Conservation (phyloP, 2,113 vertebrate species). For the Larimichthys crocea region DNA sequence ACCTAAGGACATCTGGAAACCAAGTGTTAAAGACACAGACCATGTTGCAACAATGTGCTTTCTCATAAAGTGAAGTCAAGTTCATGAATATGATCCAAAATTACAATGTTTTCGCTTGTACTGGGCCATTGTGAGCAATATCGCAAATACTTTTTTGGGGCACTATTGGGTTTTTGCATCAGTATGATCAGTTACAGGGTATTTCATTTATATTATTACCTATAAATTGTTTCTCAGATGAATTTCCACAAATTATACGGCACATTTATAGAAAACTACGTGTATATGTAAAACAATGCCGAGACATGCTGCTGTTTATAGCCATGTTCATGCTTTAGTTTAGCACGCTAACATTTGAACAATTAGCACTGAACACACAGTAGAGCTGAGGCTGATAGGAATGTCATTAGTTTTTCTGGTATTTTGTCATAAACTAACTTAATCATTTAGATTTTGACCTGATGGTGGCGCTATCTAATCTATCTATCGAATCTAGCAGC, state of each 20-base stretch:
- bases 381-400: neutral
- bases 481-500: neutral
- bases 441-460: neutral
- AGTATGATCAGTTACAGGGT: neutral
- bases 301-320: no score
- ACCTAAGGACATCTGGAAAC: constrained; percentile 6
- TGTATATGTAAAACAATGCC: no score
- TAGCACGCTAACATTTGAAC: neutral
- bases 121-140: neutral
- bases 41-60: neutral
- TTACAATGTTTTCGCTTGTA: neutral
- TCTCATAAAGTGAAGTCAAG: neutral
- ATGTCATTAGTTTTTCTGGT: neutral
- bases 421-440: neutral
- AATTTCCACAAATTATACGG: no score
- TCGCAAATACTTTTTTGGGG: no score
- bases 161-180: neutral
- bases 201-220: no score
- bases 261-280: no score
- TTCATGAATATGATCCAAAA: neutral
- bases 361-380: neutral
- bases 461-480: neutral
- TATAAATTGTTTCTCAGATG: no score
- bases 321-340: neutral
- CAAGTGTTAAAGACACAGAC: neutral